These are phyloP conservation scores for Glandiceps talaboti DNA, from an alignment of 53 echinoderm and acorn worm species.

Conservation along the genomic window DNA sequence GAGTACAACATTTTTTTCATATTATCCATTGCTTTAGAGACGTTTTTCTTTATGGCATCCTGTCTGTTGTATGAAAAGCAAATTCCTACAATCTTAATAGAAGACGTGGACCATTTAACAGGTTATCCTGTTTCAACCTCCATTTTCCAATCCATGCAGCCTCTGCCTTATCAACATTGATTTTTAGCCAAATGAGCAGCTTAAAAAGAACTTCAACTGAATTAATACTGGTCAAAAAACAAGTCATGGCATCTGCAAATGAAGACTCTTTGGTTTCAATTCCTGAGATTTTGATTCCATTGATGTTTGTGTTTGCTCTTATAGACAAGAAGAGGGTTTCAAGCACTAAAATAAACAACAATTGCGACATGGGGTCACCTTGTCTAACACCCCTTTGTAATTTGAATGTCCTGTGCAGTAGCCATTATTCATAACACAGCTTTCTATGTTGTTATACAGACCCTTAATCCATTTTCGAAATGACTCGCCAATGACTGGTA, in stretches of 20 bases:
- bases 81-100: neutral
- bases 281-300: neutral
- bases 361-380: neutral
- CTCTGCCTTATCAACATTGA: neutral
- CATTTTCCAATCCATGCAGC: neutral
- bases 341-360: neutral
- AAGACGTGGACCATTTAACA: neutral
- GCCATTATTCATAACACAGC: neutral
- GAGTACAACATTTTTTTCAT: neutral
- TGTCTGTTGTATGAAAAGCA: neutral
- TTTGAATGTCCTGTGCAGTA: neutral
- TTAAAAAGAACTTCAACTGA: too few species aligned
- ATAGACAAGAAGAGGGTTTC: neutral
- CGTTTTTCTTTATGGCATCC: neutral
- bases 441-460: neutral
- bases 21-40: neutral
- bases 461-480: too few species aligned
- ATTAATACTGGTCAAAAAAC: neutral
- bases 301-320: neutral
- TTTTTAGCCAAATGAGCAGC: too few species aligned
- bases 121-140: neutral
- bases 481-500: too few species aligned
- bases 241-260: neutral
- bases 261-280: neutral
- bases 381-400: neutral